Base-by-base conservation (phyloP, 2,797 vertebrate genomes). In the Percopsis omiscomaycus region DNA sequence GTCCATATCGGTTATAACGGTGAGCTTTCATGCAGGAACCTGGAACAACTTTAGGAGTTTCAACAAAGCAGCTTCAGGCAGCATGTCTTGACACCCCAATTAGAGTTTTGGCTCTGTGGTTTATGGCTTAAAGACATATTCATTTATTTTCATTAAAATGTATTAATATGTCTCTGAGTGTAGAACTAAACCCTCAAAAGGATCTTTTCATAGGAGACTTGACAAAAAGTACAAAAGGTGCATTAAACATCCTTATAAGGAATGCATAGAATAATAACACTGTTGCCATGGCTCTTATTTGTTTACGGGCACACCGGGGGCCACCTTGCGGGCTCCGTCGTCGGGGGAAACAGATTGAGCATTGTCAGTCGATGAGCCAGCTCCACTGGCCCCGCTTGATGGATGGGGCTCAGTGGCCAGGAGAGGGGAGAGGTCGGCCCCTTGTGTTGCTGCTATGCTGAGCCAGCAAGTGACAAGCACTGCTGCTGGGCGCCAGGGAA, bases 31-130 rank as follows among this genome's bases (percentile, higher is more conserved):
- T 68, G 60, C 27, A 67, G 73, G 78, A 69, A 74, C 47, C 42
- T 63, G 75, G 73, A 77, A 74, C 44, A 30, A 80, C 42, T 57
- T 74, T 76, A 81, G 81, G 84, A 80, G 78, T 81, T 78, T 81
- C 67, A 77, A 57, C 4, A 9, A 61, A 75, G 72, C 59, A 57
- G 65, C 72, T 80, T 66, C 42, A 52, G 60, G 82, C 71, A 59
- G 75, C 82, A 80, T 68, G 77, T 86, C 83, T 79, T 59, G 73
- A 82, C 72, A 61, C 66, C 58, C 72, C 74, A 81, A 83, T 84
- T 79, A 75, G 59, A 83, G 71, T 74, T 84, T 80, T 82, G 78
- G 75, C 78, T 81, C 69, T 68, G 50, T 61, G 49, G 65, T 61
- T 64, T 73, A 22, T 72, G 68, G 61, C 73, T 71, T 81, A 74